Percentiles rank a stretch among this genome's conserved stretches.
phyloP scores from a whole-genome alignment of 2,888 invertebrate genomes.

The Invenusta paracnida region DNA sequence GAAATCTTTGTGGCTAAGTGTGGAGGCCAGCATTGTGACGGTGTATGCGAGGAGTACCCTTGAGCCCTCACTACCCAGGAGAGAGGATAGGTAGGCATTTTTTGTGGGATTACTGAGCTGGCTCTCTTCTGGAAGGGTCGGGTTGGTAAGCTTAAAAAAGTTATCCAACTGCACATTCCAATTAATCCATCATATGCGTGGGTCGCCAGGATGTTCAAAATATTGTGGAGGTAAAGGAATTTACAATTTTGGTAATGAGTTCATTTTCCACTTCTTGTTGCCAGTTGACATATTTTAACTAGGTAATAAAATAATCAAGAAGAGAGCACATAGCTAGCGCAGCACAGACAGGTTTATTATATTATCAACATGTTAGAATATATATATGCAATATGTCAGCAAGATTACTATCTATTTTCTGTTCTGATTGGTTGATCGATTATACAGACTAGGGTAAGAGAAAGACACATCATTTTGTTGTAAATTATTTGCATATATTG shows the following conservation, averaged over 20 bases:
- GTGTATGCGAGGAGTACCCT: no score
- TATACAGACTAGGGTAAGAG: background rate
- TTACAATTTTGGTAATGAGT: background rate
- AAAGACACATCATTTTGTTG: background rate
- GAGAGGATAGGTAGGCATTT: background rate
- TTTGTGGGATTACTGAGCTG: background rate
- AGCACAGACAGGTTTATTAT: background rate
- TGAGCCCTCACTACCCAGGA: no score
- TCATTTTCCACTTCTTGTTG: background rate
- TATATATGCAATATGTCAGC: background rate
- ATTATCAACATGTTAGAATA: background rate
- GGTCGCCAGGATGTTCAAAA: background rate
- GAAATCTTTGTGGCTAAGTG: no score
- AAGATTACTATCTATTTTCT: background rate
- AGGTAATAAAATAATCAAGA: background rate
- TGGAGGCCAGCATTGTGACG: no score
- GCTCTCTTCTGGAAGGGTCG: background rate
- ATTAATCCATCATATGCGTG: no score
- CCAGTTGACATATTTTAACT: background rate
- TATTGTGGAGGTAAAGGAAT: background rate
- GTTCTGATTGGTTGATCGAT: background rate
- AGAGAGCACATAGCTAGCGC: background rate
- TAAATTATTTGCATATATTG: no score
- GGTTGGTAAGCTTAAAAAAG: background rate
- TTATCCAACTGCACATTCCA: background rate